A percentile compares a stretch with the other conserved stretches of the same genome.
Conservation (phyloP, 2,113 vertebrate species). For the Perca flavescens region DNA sequence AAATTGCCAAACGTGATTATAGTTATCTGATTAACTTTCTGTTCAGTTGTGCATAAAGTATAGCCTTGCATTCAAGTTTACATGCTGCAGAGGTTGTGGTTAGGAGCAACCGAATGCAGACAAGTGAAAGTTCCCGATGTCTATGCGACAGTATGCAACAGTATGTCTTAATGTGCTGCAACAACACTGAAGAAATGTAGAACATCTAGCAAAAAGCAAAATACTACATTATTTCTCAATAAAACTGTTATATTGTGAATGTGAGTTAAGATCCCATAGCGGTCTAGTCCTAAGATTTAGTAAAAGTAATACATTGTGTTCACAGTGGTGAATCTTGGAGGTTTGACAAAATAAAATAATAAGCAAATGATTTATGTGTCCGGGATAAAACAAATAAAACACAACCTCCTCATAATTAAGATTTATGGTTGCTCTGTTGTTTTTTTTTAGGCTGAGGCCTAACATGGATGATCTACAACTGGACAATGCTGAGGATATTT, state of each 20-base stretch:
- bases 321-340: constrained; percentile 23
- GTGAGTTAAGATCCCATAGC: constrained; percentile 12
- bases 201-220: neutral
- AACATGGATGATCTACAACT: neutral
- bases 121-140: constrained; percentile 36
- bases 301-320: constrained; percentile 22
- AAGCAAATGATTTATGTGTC: constrained; percentile 37
- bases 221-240: constrained; percentile 1
- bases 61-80: neutral
- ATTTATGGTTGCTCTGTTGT: neutral
- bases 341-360: constrained; percentile 39
- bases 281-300: neutral
- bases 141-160: neutral
- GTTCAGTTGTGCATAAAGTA: neutral
- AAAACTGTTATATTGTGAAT: neutral
- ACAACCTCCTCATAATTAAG: constrained; percentile 16
- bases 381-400: constrained; percentile 40
- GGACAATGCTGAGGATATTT: neutral
- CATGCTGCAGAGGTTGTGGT: constrained; percentile 22
- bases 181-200: neutral
- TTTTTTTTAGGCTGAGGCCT: constrained; percentile 28
- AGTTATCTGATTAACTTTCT: neutral
- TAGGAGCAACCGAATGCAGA: neutral
- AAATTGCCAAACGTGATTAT: neutral
- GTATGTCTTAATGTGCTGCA: neutral